A percentile compares a stretch with the other conserved stretches of the same genome.
Conservation (phyloP, 2,113 vertebrate genomes). For the Penelope pileata region DNA sequence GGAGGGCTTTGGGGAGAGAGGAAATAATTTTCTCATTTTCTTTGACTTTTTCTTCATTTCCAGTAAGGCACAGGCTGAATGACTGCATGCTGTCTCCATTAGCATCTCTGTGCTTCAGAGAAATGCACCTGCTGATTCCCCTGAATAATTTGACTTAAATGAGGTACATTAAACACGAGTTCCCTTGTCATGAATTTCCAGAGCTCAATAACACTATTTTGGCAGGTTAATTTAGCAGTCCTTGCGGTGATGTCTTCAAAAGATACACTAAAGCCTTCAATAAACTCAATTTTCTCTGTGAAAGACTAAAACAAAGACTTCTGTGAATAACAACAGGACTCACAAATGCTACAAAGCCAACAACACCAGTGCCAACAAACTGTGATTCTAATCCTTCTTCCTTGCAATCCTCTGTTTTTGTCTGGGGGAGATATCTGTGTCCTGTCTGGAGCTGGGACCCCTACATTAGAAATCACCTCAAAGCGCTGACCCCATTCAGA, state of each 20-base stretch:
- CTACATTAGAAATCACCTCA: background rate
- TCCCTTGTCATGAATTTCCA: constrained; percentile 14
- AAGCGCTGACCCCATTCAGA: accelerated
- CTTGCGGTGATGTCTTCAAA: background rate
- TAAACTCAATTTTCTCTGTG: background rate
- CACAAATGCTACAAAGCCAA: constrained; percentile 23
- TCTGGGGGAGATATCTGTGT: background rate
- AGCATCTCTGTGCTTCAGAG: background rate
- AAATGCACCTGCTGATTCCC: constrained; percentile 41
- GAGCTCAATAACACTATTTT: constrained; percentile 17
- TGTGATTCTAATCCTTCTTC: constrained; percentile 38
- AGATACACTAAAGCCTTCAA: constrained; percentile 4
- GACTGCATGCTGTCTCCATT: background rate
- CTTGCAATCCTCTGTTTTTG: background rate
- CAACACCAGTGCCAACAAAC: background rate
- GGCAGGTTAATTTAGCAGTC: constrained; percentile 37
- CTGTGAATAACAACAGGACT: background rate
- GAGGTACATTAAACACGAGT: background rate
- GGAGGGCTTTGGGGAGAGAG: background rate
- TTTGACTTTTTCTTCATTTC: background rate
- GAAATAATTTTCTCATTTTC: background rate
- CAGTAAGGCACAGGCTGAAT: background rate
- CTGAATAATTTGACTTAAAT: constrained; percentile 8
- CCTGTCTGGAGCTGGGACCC: background rate
- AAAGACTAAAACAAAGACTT: background rate